Conservation (phyloP, 2,113 vertebrate genomes). For the Excalfactoria chinensis region DNA sequence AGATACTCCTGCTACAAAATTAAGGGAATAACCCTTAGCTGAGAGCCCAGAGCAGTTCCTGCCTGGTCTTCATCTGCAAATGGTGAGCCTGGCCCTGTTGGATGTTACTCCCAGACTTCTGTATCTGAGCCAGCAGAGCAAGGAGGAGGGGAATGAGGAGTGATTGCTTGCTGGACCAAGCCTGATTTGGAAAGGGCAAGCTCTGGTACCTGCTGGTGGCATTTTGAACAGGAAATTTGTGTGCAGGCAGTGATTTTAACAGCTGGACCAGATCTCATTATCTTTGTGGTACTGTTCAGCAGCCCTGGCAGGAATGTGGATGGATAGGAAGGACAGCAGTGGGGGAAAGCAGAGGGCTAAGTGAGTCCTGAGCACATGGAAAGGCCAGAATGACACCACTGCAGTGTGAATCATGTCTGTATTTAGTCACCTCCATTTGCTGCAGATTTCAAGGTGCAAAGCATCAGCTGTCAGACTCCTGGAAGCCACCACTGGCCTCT, state of each 20-base stretch:
- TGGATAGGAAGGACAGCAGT: background rate
- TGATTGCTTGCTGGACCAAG: accelerated
- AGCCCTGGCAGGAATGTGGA: background rate
- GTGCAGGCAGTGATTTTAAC: background rate
- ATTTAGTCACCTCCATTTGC: background rate
- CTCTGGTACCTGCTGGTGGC: background rate
- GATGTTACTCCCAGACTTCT: background rate
- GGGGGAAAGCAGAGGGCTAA: background rate
- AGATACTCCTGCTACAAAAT: background rate
- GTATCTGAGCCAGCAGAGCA: background rate
- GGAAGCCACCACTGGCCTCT: background rate
- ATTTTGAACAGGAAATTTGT: background rate
- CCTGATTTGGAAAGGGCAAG: background rate
- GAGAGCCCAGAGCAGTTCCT: background rate
- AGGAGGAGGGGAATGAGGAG: background rate
- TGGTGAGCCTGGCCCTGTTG: accelerated
- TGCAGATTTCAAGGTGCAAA: background rate
- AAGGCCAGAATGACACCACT: background rate
- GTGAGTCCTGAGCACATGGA: background rate
- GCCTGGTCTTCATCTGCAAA: background rate
- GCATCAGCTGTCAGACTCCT: background rate
- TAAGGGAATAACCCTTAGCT: background rate
- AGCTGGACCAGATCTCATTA: background rate
- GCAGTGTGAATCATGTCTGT: background rate
- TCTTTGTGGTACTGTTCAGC: background rate